Conservation (phyloP, 1,140 invertebrate species). For the Drosophila pectinifera region DNA sequence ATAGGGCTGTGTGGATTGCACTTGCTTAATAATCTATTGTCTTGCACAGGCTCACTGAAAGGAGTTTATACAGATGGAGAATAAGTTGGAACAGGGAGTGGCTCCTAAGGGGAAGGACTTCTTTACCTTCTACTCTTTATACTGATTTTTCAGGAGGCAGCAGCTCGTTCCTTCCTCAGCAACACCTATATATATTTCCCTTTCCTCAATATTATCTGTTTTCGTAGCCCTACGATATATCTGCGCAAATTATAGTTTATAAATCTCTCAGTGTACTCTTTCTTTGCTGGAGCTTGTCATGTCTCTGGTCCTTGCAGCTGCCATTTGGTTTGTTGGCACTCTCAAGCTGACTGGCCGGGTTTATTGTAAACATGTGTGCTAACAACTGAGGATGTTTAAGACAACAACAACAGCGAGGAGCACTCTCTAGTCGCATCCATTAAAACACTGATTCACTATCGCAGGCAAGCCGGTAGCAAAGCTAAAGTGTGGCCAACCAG, state of each 20-base stretch:
- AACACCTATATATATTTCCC: no score
- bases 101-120: no score
- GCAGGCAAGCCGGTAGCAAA: background rate
- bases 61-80: background rate
- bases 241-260: no score
- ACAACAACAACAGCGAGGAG: constrained; percentile 35
- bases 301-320: constrained; percentile 56
- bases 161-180: no score
- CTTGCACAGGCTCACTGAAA: constrained; percentile 5
- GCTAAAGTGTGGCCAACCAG: constrained; percentile 27
- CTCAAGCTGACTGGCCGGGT: constrained; percentile 73
- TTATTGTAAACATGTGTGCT: constrained; percentile 80
- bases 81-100: background rate
- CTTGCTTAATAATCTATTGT: constrained; percentile 44
- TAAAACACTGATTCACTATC: constrained; percentile 63
- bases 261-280: background rate
- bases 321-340: constrained; percentile 70
- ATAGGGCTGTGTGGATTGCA: constrained; percentile 16
- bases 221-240: no score
- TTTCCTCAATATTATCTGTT: no score
- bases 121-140: no score
- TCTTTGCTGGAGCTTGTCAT: constrained; percentile 29
- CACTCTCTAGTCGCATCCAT: constrained; percentile 22
- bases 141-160: no score
- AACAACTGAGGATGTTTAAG: constrained; percentile 61